Evolutionary conservation across 2,797 vertebrate genomes (phyloP).

Genomic region (Melanotaenia parkinsoni): DNA sequence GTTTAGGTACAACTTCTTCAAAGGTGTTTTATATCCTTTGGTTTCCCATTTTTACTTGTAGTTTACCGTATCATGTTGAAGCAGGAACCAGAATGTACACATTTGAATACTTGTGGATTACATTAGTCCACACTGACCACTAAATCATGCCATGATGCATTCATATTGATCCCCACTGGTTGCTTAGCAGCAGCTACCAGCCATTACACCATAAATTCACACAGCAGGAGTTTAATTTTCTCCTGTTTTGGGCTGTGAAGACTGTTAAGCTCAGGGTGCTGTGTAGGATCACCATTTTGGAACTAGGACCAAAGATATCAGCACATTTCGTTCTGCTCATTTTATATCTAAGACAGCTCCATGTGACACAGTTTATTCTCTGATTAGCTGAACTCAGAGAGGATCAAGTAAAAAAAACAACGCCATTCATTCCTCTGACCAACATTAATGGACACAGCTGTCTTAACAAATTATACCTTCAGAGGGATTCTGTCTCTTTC

Average conservation of each 20-base stretch:
- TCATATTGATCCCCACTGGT: not conserved
- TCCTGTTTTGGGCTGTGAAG: not conserved
- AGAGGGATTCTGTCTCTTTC: not conserved
- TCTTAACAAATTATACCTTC: not conserved
- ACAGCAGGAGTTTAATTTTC: not conserved
- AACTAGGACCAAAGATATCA: not conserved
- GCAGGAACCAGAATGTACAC: too few relatives aligned
- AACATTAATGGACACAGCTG: not conserved
- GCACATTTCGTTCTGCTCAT: not conserved
- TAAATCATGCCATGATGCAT: too few relatives aligned
- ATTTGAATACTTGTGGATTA: not conserved
- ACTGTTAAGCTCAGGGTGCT: not conserved
- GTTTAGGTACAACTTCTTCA: not conserved
- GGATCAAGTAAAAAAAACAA: not conserved
- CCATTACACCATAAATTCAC: not conserved
- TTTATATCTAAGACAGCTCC: not conserved
- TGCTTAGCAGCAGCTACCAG: not conserved
- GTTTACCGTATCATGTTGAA: not conserved
- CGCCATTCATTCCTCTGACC: not conserved
- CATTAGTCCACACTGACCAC: not conserved
- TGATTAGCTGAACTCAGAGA: not conserved
- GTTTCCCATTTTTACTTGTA: not conserved
- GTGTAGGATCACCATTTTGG: not conserved
- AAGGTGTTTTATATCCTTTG: not conserved
- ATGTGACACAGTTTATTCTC: not conserved